These are phyloP conservation scores for Merops nubicus DNA, from an alignment of 2,113 vertebrate genomes.

Conservation along the genomic window DNA sequence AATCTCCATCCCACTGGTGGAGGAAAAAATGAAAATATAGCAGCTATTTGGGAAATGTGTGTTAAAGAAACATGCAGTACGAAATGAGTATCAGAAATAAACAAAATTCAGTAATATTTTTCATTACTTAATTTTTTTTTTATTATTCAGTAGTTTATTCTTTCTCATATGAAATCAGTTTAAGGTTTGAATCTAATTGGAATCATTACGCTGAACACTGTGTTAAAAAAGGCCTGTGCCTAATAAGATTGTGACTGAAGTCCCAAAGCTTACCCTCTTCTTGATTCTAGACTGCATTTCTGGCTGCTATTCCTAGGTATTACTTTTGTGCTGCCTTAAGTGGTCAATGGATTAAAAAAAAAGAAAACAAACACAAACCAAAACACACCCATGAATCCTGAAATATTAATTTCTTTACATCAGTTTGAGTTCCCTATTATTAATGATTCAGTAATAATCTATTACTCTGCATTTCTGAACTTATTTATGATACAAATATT, in stretches of 20 bases:
- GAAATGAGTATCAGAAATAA: neutral
- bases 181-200: neutral
- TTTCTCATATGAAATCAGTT: neutral
- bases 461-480: no score
- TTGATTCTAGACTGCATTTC: neutral
- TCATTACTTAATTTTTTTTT: neutral
- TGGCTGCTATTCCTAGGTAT: neutral
- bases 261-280: neutral
- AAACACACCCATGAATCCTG: neutral
- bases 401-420: neutral
- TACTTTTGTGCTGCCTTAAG: neutral
- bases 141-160: neutral
- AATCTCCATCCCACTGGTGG: neutral
- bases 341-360: neutral
- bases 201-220: neutral
- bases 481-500: no score
- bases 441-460: neutral
- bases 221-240: neutral
- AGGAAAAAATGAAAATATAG: neutral
- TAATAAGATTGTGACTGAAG: neutral
- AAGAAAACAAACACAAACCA: accelerated
- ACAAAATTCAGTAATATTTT: neutral
- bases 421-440: neutral
- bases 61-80: neutral
- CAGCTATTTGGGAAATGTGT: neutral